phyloP scores from a whole-genome alignment of 1,140 invertebrate genomes.

The Formica exsecta region DNA sequence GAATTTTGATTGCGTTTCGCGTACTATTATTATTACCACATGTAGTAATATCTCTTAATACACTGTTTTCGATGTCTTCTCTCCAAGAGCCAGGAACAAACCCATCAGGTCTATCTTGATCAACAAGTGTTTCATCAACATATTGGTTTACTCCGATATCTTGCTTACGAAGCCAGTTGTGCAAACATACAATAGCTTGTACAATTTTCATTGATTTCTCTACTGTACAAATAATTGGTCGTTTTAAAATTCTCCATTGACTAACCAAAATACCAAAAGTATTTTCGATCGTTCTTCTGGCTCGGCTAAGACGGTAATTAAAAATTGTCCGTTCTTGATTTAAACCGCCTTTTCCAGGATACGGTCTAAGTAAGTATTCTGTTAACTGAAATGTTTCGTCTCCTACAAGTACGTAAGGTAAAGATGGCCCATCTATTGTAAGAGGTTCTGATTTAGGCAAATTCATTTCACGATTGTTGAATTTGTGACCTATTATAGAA shows the following conservation, averaged over 20 bases:
- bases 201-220: neutral
- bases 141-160: constrained; percentile 9
- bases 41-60: too few relatives aligned
- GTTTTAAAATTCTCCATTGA: neutral
- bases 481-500: constrained; percentile 1
- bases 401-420: neutral
- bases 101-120: too few relatives aligned
- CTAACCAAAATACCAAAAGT: neutral
- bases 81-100: too few relatives aligned
- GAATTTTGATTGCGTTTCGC: too few relatives aligned
- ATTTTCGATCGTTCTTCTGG: neutral
- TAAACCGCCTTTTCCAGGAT: neutral
- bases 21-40: too few relatives aligned
- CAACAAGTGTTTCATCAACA: neutral
- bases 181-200: constrained; percentile 10
- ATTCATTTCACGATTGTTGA: constrained; percentile 5
- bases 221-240: neutral
- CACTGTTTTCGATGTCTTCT: too few relatives aligned
- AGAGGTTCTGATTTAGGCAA: neutral
- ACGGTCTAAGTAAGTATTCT: neutral
- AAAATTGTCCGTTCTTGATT: neutral
- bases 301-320: neutral
- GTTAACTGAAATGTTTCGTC: neutral
- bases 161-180: constrained; percentile 8
- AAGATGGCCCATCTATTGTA: neutral